These are phyloP conservation scores for Trissonchulus latispiculum DNA, from an alignment of 2,888 invertebrate genomes.

Conservation along the genomic window DNA sequence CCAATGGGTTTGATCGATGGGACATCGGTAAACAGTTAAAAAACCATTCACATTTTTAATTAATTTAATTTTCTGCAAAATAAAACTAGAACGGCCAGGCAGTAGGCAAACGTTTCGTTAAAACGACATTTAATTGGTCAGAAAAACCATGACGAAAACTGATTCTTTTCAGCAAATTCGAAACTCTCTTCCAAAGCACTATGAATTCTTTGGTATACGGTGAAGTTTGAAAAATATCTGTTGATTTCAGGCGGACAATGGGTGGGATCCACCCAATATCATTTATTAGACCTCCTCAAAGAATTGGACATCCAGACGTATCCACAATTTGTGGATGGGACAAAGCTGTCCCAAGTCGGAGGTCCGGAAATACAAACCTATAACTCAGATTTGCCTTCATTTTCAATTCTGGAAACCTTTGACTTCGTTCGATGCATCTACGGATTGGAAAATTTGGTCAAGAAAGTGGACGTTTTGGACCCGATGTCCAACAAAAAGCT, in stretches of 20 bases:
- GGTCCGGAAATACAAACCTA: background rate
- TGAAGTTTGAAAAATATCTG: no score
- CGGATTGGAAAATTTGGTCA: background rate
- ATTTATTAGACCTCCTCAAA: slow-evolving; percentile 42
- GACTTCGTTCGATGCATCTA: background rate
- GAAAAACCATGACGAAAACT: no score
- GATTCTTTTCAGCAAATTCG: no score
- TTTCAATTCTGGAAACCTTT: background rate
- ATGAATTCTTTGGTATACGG: no score
- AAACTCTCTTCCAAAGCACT: no score
- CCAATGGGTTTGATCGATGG: slow-evolving; percentile 27
- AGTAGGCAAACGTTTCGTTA: no score
- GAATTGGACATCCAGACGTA: slow-evolving; percentile 44
- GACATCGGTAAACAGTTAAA: slow-evolving; percentile 30
- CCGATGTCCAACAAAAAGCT: background rate
- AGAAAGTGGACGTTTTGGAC: background rate
- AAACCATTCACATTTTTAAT: no score
- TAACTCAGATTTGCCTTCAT: background rate
- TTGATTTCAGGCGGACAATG: slow-evolving; percentile 47
- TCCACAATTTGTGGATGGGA: slow-evolving; percentile 34
- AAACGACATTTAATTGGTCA: no score
- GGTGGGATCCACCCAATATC: slow-evolving; percentile 46
- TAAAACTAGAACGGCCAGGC: no score
- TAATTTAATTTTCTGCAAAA: no score
- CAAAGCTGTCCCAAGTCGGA: slow-evolving; percentile 36